Conservation (phyloP, 2,797 vertebrate genomes). For the Falco cherrug region DNA sequence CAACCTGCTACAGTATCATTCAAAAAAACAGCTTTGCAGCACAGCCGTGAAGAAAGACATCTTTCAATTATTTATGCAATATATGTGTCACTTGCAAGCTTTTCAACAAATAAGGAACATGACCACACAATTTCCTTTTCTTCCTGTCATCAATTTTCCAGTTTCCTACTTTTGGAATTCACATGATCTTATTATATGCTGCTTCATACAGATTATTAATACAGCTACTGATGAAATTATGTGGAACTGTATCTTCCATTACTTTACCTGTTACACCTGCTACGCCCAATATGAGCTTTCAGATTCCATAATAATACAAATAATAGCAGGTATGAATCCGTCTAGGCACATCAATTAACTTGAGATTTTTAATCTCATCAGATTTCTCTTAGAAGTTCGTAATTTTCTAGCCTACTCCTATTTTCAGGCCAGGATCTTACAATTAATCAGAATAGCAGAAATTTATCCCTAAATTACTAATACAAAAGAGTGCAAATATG, state of each 20-base stretch:
- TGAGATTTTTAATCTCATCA: background rate
- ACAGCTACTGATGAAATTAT: background rate
- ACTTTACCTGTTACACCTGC: background rate
- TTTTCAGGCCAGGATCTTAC: background rate
- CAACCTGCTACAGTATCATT: background rate
- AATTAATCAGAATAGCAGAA: background rate
- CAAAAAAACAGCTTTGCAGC: background rate
- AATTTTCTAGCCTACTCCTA: background rate
- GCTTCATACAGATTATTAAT: background rate
- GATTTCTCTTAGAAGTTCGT: background rate
- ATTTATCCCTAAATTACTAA: background rate
- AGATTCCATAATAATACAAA: background rate
- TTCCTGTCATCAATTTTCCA: background rate
- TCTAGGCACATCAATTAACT: background rate
- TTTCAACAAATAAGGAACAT: background rate
- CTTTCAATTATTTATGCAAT: background rate
- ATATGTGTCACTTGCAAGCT: background rate
- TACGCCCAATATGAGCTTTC: background rate
- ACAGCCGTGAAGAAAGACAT: background rate
- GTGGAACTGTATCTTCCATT: background rate
- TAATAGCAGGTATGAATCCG: background rate
- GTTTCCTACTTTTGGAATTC: background rate
- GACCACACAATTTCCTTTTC: background rate
- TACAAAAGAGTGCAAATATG: background rate
- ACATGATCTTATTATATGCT: background rate